These are phyloP conservation scores for Thermophis baileyi DNA, from an alignment of 2,113 vertebrate species.

Conservation along the genomic window DNA sequence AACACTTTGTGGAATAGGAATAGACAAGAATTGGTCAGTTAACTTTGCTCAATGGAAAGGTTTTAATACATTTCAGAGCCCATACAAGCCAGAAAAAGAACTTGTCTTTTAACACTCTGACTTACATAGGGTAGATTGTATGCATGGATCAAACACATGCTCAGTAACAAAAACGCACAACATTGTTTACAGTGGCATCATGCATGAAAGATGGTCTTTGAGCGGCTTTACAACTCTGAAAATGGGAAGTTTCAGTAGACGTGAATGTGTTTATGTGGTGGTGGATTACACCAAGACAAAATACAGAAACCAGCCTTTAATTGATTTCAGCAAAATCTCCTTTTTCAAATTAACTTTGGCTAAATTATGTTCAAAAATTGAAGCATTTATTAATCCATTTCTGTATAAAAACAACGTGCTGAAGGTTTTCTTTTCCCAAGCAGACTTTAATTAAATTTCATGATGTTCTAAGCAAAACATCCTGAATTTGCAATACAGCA, in stretches of 20 bases:
- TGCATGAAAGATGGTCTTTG: slow-evolving; percentile 39
- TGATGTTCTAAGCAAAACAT: background rate
- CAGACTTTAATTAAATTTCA: background rate
- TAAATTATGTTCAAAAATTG: background rate
- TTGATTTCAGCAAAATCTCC: background rate
- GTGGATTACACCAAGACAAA: background rate
- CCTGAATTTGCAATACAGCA: background rate
- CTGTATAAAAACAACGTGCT: background rate
- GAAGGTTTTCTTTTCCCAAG: background rate
- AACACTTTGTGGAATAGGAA: background rate
- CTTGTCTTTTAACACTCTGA: background rate
- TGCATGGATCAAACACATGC: slow-evolving; percentile 4
- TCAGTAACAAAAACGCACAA: slow-evolving; percentile 24
- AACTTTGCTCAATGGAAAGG: slow-evolving; percentile 25
- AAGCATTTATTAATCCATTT: background rate
- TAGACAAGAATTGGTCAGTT: background rate
- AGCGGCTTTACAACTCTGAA: slow-evolving; percentile 16
- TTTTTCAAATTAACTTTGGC: background rate
- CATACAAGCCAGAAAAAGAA: slow-evolving; percentile 19
- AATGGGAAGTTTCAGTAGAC: slow-evolving; percentile 43
- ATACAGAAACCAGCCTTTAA: background rate
- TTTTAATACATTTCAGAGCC: slow-evolving; percentile 57
- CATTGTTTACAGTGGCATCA: slow-evolving; percentile 39
- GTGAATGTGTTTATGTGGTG: background rate
- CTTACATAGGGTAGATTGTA: background rate